A percentile compares a stretch with the other conserved stretches of the same genome.
Conservation (phyloP, 2,888 invertebrate species). For the Baronia brevicornis region DNA sequence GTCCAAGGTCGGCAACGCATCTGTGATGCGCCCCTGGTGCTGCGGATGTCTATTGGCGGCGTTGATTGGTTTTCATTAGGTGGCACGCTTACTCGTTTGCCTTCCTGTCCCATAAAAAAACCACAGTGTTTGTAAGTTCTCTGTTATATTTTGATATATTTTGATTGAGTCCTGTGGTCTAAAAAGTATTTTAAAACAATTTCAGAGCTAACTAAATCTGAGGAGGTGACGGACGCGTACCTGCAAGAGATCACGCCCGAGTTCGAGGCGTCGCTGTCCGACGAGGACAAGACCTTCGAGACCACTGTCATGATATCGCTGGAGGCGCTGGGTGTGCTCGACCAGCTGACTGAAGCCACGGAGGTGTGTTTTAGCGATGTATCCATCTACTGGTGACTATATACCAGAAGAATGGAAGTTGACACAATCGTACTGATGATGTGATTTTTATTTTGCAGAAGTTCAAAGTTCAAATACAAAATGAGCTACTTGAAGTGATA, state of each 20-base stretch:
- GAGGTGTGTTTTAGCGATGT: constrained; percentile 70
- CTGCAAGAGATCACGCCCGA: constrained; percentile 66
- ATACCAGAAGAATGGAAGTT: no score
- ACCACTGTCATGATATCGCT: constrained; percentile 83
- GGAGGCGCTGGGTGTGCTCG: constrained; percentile 88
- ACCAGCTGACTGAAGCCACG: constrained; percentile 89
- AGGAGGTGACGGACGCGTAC: constrained; percentile 62
- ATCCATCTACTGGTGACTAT: not conserved
- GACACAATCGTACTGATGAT: no score
- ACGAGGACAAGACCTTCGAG: constrained; percentile 64
- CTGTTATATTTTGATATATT: no score
- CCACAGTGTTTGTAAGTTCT: no score
- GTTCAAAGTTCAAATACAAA: constrained; percentile 88
- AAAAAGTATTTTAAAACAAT: no score
- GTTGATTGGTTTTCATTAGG: no score
- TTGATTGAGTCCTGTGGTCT: no score
- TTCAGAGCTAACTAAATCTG: constrained; percentile 58
- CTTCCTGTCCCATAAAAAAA: no score
- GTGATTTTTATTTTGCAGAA: constrained; percentile 63
- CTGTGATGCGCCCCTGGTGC: no score
- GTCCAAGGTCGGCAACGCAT: no score
- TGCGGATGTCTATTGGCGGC: no score
- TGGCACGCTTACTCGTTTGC: no score
- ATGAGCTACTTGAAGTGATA: constrained; percentile 86
- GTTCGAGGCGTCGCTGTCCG: constrained; percentile 57